Evolutionary conservation across 2,888 invertebrate species (phyloP).

Genomic region (Athalia rosae): DNA sequence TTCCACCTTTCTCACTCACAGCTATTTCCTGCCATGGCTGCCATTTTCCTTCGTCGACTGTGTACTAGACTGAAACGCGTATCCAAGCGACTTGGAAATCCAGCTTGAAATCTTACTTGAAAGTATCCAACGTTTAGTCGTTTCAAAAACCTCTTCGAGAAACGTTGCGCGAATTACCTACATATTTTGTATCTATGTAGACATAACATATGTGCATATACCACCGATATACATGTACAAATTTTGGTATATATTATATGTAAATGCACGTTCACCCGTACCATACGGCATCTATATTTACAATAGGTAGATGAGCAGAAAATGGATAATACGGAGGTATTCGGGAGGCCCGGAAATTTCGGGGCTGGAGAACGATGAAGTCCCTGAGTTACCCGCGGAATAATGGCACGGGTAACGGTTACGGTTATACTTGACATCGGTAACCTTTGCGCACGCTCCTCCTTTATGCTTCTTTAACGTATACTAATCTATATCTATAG

Average conservation of each 20-base stretch:
- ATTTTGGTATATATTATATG: not conserved
- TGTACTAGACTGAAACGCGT: conserved; percentile 5
- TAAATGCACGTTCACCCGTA: not conserved
- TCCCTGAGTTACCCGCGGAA: conserved; percentile 35
- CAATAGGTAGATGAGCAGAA: conserved; percentile 30
- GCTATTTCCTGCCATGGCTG: conserved; percentile 40
- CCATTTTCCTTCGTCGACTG: conserved; percentile 9
- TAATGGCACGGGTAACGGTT: conserved; percentile 41
- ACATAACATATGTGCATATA: not conserved
- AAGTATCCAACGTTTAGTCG: conserved; percentile 25
- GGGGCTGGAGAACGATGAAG: conserved; percentile 24
- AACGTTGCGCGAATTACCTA: conserved; percentile 5
- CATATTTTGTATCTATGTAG: conserved; percentile 3
- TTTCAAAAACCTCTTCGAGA: conserved; percentile 6
- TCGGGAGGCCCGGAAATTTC: conserved; percentile 37
- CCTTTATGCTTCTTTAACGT: not conserved
- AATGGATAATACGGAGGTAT: conserved; percentile 28
- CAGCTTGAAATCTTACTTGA: conserved; percentile 35
- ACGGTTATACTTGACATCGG: conserved; percentile 39
- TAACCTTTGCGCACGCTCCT: conserved; percentile 41
- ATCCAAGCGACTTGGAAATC: conserved; percentile 34
- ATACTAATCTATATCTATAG: not conserved
- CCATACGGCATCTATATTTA: not conserved
- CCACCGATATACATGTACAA: not conserved
- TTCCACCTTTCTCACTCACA: conserved; percentile 27